Evolutionary conservation across 2,113 vertebrate genomes (phyloP).

Genomic region (Hyaena hyaena): DNA sequence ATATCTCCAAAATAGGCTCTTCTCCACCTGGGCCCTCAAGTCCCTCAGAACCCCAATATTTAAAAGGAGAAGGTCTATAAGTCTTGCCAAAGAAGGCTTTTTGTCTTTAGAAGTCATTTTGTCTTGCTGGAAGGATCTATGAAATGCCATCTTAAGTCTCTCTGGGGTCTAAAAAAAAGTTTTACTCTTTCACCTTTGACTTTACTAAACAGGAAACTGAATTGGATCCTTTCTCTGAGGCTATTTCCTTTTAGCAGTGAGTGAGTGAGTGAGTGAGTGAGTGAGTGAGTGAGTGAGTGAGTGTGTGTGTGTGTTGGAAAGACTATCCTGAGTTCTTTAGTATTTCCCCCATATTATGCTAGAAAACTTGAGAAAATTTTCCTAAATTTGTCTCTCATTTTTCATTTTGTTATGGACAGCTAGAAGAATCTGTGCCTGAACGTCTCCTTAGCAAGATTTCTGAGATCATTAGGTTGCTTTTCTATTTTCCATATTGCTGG

Average conservation of each 20-base stretch:
- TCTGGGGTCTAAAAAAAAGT: slow-evolving; percentile 44
- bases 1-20: slow-evolving; percentile 48
- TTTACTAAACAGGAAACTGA: slow-evolving; percentile 24
- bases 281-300: too few species aligned
- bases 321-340: slow-evolving; percentile 5
- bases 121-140: slow-evolving; percentile 9
- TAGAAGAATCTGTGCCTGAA: slow-evolving; percentile 24
- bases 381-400: slow-evolving; percentile 11
- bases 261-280: background rate
- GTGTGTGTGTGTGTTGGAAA: background rate
- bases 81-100: slow-evolving; percentile 33
- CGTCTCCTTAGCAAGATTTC: slow-evolving; percentile 46
- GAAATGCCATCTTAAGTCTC: slow-evolving; percentile 51
- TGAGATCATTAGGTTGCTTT: slow-evolving; percentile 43
- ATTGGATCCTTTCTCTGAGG: slow-evolving; percentile 63
- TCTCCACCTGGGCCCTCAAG: background rate
- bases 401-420: slow-evolving; percentile 26
- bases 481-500: slow-evolving; percentile 42
- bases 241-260: slow-evolving; percentile 45
- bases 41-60: slow-evolving; percentile 39
- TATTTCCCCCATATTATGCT: slow-evolving; percentile 18
- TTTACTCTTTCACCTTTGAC: slow-evolving; percentile 38
- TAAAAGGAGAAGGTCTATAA: background rate
- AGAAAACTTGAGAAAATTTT: slow-evolving; percentile 41
- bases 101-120: slow-evolving; percentile 55